Conservation (phyloP, 2,113 vertebrate species). For the Protobothrops mucrosquamatus region DNA sequence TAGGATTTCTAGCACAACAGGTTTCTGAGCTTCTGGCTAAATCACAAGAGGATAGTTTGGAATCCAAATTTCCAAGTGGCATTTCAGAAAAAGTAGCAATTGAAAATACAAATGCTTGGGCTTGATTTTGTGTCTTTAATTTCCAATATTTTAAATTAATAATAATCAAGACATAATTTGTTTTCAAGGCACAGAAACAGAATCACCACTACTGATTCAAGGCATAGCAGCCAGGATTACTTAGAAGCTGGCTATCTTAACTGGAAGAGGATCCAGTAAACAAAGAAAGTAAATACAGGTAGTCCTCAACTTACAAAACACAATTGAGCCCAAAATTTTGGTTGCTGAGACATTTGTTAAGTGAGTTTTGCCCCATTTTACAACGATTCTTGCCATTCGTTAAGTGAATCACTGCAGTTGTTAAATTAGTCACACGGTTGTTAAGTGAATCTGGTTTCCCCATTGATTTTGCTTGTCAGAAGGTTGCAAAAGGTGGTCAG, state of each 20-base stretch:
- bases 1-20: not conserved
- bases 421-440: not conserved
- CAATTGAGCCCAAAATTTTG: not conserved
- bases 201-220: not conserved
- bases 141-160: not conserved
- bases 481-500: not conserved
- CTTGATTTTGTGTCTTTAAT: not conserved
- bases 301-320: not conserved
- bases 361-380: not conserved
- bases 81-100: not conserved
- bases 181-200: not conserved
- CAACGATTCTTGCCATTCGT: not conserved
- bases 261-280: not conserved
- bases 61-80: not conserved
- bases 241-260: not conserved
- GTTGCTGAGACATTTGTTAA: not conserved
- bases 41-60: not conserved
- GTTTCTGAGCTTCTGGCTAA: not conserved
- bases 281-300: not conserved
- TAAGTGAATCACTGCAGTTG: not conserved
- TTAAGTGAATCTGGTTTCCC: not conserved
- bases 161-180: not conserved
- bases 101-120: not conserved
- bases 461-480: not conserved
- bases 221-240: not conserved